A percentile compares a stretch with the other conserved stretches of the same genome.
Conservation (phyloP, 1,140 invertebrate genomes). For the Mylabris phalerata region DNA sequence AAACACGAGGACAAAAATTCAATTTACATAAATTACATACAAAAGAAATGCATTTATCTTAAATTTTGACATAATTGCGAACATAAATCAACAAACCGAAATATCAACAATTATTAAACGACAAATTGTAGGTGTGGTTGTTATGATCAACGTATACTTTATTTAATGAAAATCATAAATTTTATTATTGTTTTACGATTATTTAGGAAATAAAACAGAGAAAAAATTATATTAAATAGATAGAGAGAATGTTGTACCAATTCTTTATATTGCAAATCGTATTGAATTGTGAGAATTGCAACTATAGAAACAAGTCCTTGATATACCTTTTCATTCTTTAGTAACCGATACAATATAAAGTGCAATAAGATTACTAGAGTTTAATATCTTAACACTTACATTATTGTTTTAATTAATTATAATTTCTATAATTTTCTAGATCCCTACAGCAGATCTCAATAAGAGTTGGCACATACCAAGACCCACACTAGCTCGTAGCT, state of each 20-base stretch:
- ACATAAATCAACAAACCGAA: no score
- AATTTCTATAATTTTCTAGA: conserved; percentile 31
- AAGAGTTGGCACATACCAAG: conserved; percentile 67
- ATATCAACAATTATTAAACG: no score
- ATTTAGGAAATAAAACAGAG: no score
- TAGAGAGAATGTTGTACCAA: no score
- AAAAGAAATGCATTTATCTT: no score
- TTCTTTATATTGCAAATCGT: no score
- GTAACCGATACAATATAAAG: background rate
- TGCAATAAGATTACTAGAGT: background rate
- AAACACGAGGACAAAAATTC: conserved; percentile 7
- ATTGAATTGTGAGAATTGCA: background rate
- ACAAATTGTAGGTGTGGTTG: no score
- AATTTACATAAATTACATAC: conserved; percentile 5
- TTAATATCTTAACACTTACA: background rate
- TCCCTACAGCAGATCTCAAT: conserved; percentile 39
- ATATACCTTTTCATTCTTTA: background rate
- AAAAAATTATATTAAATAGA: no score
- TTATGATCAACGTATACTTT: no score
- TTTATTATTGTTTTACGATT: no score
- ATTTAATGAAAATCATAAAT: no score
- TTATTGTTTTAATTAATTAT: background rate
- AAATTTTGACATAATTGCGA: no score
- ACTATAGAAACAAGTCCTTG: background rate
- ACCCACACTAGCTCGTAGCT: conserved; percentile 62